Evolutionary conservation across 2,113 vertebrate species (phyloP), one percentile per base, ranked within the genome.

Genomic region (Trichomycterus rosablanca): DNA sequence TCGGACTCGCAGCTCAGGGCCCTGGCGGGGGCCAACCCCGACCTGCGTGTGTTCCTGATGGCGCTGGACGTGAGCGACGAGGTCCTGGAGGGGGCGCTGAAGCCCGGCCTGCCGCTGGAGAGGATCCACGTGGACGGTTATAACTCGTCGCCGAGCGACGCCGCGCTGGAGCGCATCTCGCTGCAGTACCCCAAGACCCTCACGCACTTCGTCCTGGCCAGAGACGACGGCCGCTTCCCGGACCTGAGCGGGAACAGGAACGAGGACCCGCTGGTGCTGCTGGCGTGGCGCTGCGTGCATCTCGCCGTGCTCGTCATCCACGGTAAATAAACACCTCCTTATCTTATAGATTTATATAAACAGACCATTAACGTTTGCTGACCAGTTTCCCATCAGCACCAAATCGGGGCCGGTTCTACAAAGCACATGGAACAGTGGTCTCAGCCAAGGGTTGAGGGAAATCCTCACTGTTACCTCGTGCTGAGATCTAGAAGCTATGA

Each of bases 121-220:
- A 90, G 94, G 73, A 92, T 99, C 81, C 96, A 99, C 74, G 91
- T 98, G 60, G 96, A 98, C 81, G 95, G 95, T 82, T 99, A 94
- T 76, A 86, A 87, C 76, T 89, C 90, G 34, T 88, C 89, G 69
- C 92, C 95, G 82, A 92, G 91, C 16, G 95, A 93, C 37, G 91
- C 88, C 45, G 88, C 91, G 59, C 80, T 99, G 82, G 96, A 98
- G 84, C 92, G 97, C 76, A 92, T 99, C 84, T 91, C 94, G 65
- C 91, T 90, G 87, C 96, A 98, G 84, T 99, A 99, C 74, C 91
- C 93, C 84, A 93, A 92, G 80, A 97, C 95, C 66, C 93, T 99
- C 77, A 95, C 91, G 73, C 94, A 99, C 76, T 95, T 99, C 76
- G 89, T 95, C 81, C 83, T 99, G 67, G 91, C 95, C 88, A 93